Evolutionary conservation across 1,140 invertebrate species (phyloP).

Genomic region (Lepidurus apus): DNA sequence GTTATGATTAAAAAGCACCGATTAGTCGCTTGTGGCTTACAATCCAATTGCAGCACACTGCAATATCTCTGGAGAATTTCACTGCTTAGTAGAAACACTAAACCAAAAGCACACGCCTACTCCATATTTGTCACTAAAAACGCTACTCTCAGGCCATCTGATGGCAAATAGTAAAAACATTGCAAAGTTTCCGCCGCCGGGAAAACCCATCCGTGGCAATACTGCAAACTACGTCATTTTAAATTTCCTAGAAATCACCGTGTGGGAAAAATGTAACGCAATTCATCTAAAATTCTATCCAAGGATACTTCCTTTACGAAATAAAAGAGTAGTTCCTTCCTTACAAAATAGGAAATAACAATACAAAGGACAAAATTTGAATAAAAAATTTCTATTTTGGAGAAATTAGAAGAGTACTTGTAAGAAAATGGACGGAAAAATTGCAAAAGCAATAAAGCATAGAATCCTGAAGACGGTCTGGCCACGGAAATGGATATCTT

Average conservation of each 20-base stretch:
- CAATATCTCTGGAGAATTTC: background rate
- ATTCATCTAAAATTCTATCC: too few relatives aligned
- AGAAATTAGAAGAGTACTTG: too few relatives aligned
- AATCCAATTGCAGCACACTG: background rate
- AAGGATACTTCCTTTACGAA: too few relatives aligned
- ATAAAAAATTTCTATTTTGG: too few relatives aligned
- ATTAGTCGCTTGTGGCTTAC: background rate
- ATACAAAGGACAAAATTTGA: too few relatives aligned
- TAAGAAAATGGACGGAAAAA: background rate
- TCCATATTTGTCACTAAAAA: constrained; percentile 2
- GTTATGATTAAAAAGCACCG: background rate
- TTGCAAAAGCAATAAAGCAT: background rate
- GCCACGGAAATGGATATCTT: background rate
- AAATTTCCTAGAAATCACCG: too few relatives aligned
- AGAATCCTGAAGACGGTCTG: background rate
- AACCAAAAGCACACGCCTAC: constrained; percentile 12
- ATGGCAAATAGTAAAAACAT: background rate
- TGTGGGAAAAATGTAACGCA: too few relatives aligned
- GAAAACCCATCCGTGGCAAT: background rate
- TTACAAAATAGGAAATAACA: too few relatives aligned
- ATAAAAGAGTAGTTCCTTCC: too few relatives aligned
- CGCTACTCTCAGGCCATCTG: background rate
- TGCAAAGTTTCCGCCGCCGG: background rate
- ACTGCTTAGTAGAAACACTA: background rate
- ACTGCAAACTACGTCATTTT: too few relatives aligned